Evolutionary conservation across 64 coral and sea anemone genomes (phyloP), one percentile per base, ranked within the genome.

Genomic region (Astreopora myriophthalma): DNA sequence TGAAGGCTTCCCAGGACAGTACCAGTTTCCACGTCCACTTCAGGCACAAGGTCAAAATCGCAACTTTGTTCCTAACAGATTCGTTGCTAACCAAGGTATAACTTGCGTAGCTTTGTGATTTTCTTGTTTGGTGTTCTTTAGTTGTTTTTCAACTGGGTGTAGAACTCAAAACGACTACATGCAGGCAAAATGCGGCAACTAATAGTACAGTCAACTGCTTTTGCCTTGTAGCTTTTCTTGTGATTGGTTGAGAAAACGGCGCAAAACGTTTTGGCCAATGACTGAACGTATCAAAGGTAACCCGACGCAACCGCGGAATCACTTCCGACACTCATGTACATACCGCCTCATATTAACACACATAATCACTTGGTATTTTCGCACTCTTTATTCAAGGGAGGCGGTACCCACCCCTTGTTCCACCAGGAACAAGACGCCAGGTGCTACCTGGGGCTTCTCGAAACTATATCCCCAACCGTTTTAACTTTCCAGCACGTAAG

Each of bases 401-500:
- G 2, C 31, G 14, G 9, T 83, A 83, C n/a, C 79, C 79, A 7
- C 79, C 79, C n/a, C n/a, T n/a, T 3, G 52, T 83, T 16, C 79
- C 79, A 37, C 52, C 79, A 13, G 57, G 57, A 12, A 16, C 52
- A 65, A 34, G 79, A 64, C n/a, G 32, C 0, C 31, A 83, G 33
- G 32, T 36, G 79, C 57, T 83, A n/a, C 79, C 79, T 8, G 79
- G 52, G 38, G 79, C 24, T 4, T 38, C 9, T 33, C 52, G 79
- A 0, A 83, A 83, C 17, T 83, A 64, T 83, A 83, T 83, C 22
- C 79, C 79, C 30, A 83, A 83, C 32, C 61, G 79, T 36, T 83
- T 64, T 6, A 57, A 83, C 58, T 64, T 83, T 62, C 79, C 79
- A 24, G 79, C 79, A 63, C 64, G 79, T 83, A 65, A 83, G 79